Evolutionary conservation across 1,140 invertebrate genomes (phyloP).

Genomic region (Platyscapa corneri): DNA sequence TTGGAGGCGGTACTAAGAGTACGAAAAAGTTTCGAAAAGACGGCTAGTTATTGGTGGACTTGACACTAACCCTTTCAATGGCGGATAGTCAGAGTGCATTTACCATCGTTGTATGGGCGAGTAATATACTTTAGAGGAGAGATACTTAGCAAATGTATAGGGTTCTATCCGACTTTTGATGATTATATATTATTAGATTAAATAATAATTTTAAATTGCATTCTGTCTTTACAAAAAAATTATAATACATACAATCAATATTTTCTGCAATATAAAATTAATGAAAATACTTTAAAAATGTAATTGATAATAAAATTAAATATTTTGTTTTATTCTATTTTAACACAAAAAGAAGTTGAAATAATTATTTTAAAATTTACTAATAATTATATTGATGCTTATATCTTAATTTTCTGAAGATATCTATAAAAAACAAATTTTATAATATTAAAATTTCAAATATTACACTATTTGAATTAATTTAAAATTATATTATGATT

Average conservation of each 20-base stretch:
- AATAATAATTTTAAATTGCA: background rate
- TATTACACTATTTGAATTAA: no score
- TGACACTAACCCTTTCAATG: conserved; percentile 28
- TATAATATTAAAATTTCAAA: no score
- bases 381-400: no score
- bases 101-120: background rate
- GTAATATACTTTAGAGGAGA: background rate
- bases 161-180: background rate
- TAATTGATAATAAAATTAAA: no score
- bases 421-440: no score
- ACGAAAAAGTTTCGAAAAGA: background rate
- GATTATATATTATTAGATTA: conserved; percentile 33
- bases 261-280: background rate
- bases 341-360: no score
- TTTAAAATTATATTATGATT: no score
- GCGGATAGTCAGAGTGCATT: conserved; percentile 1
- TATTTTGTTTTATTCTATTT: no score
- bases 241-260: background rate
- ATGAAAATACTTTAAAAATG: background rate
- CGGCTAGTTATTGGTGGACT: background rate
- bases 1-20: conserved; percentile 7
- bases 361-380: no score
- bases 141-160: conserved; percentile 3
- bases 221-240: background rate
- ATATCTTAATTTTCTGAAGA: no score